These are phyloP conservation scores for Oxyruncus cristatus DNA, from an alignment of 2,113 vertebrate species.

Conservation along the genomic window DNA sequence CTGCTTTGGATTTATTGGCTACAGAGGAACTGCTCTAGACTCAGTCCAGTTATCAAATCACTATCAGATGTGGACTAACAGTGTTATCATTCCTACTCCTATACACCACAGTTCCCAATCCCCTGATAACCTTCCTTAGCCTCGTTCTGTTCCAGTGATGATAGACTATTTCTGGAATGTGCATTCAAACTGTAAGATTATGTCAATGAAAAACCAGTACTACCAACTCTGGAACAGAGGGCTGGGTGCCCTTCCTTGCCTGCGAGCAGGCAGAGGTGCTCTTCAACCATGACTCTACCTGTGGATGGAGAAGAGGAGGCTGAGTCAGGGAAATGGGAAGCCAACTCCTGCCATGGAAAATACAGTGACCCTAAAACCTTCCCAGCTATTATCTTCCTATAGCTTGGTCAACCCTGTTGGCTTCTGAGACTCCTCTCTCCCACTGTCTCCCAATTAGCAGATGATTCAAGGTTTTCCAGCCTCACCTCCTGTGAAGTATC, in stretches of 20 bases:
- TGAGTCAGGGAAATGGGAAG: not conserved
- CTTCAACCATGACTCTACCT: not conserved
- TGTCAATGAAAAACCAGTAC: not conserved
- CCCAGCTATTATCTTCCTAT: not conserved
- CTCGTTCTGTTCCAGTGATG: not conserved
- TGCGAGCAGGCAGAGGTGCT: no score
- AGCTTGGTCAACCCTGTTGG: not conserved
- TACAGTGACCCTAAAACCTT: not conserved
- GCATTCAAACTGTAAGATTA: not conserved
- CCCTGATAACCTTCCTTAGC: not conserved
- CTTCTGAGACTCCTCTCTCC: not conserved
- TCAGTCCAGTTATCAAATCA: slow-evolving; percentile 1
- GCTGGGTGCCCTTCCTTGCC: not conserved
- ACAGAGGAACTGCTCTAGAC: not conserved
- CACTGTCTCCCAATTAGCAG: not conserved
- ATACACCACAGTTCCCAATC: not conserved
- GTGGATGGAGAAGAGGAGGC: not conserved
- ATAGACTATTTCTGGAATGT: not conserved
- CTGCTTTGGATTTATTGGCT: not conserved
- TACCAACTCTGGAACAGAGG: not conserved
- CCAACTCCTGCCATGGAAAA: not conserved
- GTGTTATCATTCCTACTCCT: not conserved
- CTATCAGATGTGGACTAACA: not conserved
- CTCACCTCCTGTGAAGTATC: not conserved
- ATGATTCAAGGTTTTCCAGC: not conserved